Evolutionary conservation across 2,113 vertebrate species (phyloP).

Genomic region (Phrynosoma blainvillii): DNA sequence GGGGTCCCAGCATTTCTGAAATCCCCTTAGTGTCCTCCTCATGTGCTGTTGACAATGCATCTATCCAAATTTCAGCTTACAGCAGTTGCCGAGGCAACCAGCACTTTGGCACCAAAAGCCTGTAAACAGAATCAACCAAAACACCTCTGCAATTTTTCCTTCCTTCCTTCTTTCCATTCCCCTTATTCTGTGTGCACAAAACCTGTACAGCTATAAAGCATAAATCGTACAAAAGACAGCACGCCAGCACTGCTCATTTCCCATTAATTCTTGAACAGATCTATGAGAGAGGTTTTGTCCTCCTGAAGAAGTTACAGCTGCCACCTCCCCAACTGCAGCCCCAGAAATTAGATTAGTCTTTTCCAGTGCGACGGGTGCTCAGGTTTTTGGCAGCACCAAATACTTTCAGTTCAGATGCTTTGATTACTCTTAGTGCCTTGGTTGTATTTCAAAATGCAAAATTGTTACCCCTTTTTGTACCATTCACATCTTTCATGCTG

Average conservation of each 20-base stretch:
- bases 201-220: conserved; percentile 31
- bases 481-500: neutral
- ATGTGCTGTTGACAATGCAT: conserved; percentile 64
- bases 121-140: conserved; percentile 46
- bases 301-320: conserved; percentile 7
- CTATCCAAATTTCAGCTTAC: conserved; percentile 52
- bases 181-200: conserved; percentile 39
- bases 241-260: conserved; percentile 6
- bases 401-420: neutral
- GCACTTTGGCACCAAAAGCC: conserved; percentile 42
- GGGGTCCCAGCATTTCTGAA: conserved; percentile 30
- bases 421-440: neutral
- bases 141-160: conserved; percentile 38
- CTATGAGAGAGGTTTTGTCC: neutral
- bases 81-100: conserved; percentile 76
- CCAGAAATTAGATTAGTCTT: neutral
- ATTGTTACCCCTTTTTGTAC: neutral
- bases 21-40: conserved; percentile 53
- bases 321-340: neutral
- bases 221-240: conserved; percentile 3
- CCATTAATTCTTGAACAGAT: neutral
- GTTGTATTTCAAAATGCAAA: neutral
- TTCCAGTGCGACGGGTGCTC: neutral
- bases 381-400: neutral
- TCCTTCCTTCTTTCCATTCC: conserved; percentile 31